These are phyloP conservation scores for Galeopterus variegatus DNA, from an alignment of 2,113 vertebrate genomes.

Conservation along the genomic window DNA sequence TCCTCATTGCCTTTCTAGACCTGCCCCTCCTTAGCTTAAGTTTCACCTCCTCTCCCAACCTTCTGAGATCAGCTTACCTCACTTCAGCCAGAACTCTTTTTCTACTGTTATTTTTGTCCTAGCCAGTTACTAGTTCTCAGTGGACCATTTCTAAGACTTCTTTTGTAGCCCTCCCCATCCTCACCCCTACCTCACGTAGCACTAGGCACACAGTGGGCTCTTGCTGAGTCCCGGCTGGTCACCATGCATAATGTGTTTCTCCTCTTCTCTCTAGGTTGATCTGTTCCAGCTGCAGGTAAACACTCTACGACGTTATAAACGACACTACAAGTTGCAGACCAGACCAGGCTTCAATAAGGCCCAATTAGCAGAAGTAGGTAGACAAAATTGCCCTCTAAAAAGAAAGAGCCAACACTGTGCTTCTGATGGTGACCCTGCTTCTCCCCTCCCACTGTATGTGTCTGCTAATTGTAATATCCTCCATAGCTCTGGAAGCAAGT, in stretches of 20 bases:
- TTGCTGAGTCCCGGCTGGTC: not conserved
- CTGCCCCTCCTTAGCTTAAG: not conserved
- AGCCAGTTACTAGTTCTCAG: not conserved
- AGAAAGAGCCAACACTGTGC: not conserved
- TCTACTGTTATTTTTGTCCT: not conserved
- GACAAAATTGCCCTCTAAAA: not conserved
- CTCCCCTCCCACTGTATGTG: not conserved
- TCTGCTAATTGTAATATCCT: not conserved
- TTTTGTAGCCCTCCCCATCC: not conserved
- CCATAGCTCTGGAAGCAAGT: not conserved
- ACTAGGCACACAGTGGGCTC: constrained; percentile 20
- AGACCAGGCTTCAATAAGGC: constrained; percentile 98
- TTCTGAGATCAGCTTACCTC: not conserved
- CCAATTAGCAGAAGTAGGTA: constrained; percentile 97
- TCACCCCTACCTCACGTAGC: not conserved
- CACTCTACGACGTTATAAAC: constrained; percentile 97
- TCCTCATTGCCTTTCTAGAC: not conserved
- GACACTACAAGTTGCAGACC: constrained; percentile 99
- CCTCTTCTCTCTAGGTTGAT: constrained; percentile 92
- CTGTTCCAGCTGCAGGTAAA: constrained; percentile 99
- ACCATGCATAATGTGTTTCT: constrained; percentile 28
- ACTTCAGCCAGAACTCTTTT: not conserved
- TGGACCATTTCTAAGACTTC: constrained; percentile 12
- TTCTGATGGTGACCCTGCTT: not conserved
- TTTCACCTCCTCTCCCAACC: not conserved